Percentiles rank a stretch among this genome's conserved stretches.
Conservation (phyloP, 2,888 invertebrate species). For the Frankliniella intonsa region DNA sequence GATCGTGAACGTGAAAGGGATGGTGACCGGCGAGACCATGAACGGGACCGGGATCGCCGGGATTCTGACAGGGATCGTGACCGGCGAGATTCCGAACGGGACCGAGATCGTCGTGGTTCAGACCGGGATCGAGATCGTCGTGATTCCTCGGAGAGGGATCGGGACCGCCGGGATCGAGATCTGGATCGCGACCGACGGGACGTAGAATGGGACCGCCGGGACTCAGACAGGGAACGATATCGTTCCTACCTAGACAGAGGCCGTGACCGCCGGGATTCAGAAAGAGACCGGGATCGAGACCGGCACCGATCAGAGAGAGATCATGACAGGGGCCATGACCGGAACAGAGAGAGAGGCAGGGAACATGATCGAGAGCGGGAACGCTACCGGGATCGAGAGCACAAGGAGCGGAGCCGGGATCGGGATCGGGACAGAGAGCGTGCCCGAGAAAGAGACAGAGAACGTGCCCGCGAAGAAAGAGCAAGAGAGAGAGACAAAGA, state of each 20-base stretch:
- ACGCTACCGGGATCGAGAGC: neutral
- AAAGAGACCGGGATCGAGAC: slow-evolving; percentile 29
- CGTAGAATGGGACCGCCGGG: neutral
- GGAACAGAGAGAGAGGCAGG: slow-evolving; percentile 34
- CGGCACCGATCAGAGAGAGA: slow-evolving; percentile 22
- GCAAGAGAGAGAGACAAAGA: neutral
- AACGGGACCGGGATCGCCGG: neutral
- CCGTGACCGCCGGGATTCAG: slow-evolving; percentile 29
- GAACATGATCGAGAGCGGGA: neutral
- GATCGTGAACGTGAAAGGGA: neutral
- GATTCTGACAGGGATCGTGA: neutral
- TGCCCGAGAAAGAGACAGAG: neutral
- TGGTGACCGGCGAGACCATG: neutral
- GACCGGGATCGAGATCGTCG: slow-evolving; percentile 1
- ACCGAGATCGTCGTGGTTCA: neutral
- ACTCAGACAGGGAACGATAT: neutral
- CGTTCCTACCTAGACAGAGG: slow-evolving; percentile 9
- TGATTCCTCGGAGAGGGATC: neutral
- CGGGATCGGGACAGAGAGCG: slow-evolving; percentile 34
- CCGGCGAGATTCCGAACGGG: neutral
- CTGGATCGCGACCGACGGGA: neutral
- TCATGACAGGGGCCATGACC: slow-evolving; percentile 31
- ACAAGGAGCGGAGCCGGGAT: slow-evolving; percentile 33
- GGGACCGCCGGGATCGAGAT: neutral
- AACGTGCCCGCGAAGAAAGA: neutral